Evolutionary conservation across 2,888 invertebrate genomes (phyloP).

Genomic region (Limnephilus auricula): DNA sequence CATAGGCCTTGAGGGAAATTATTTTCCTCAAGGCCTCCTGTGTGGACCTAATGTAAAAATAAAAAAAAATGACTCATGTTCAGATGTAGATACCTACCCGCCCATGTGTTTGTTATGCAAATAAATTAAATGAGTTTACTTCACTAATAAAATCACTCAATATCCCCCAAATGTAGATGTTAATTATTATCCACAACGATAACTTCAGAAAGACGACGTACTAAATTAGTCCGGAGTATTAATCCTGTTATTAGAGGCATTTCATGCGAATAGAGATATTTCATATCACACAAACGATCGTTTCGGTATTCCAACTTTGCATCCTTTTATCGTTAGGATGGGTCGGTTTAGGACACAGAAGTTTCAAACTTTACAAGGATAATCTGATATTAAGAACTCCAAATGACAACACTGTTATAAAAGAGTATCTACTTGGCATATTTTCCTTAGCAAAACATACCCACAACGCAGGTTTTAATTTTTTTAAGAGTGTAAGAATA

Average conservation of each 20-base stretch:
- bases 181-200: not conserved
- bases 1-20: no score
- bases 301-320: not conserved
- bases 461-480: no score
- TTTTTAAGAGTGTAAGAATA: no score
- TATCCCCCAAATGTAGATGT: not conserved
- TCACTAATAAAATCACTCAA: not conserved
- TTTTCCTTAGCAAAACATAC: no score
- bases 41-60: no score
- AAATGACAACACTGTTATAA: no score
- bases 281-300: constrained; percentile 23
- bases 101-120: not conserved
- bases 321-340: constrained; percentile 28
- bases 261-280: constrained; percentile 1
- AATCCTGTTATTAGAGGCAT: not conserved
- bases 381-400: not conserved
- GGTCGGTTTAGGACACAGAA: constrained; percentile 10
- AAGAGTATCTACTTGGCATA: no score
- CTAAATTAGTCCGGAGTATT: not conserved
- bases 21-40: no score
- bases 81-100: not conserved
- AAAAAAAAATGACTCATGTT: no score
- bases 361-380: not conserved
- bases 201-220: not conserved
- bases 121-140: not conserved